Conservation (phyloP, 2,888 invertebrate genomes). For the Cheilosia soror region DNA sequence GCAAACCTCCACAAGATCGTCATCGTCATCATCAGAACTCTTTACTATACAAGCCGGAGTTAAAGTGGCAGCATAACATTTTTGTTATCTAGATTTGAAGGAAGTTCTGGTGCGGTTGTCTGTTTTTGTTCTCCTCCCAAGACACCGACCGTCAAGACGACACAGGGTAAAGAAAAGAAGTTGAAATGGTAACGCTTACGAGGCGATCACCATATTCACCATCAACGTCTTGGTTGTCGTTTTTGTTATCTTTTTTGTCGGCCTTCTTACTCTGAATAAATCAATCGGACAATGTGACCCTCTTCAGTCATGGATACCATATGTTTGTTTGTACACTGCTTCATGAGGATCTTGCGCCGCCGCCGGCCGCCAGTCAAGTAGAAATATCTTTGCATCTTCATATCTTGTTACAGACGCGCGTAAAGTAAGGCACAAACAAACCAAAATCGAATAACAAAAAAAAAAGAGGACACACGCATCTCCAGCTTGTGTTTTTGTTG, state of each 20-base stretch:
- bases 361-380: slow-evolving; percentile 23
- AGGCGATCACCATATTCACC: slow-evolving; percentile 23
- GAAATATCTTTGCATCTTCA: slow-evolving; percentile 59
- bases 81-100: slow-evolving; percentile 59
- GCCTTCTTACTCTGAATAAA: slow-evolving; percentile 67
- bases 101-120: slow-evolving; percentile 28
- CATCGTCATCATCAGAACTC: not conserved
- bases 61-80: slow-evolving; percentile 60
- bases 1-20: slow-evolving; percentile 26
- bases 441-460: not conserved
- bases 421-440: slow-evolving; percentile 15
- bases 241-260: slow-evolving; percentile 18
- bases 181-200: not conserved
- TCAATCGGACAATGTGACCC: slow-evolving; percentile 67
- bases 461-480: slow-evolving; percentile 21
- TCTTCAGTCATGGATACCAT: slow-evolving; percentile 66
- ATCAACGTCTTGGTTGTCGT: slow-evolving; percentile 2
- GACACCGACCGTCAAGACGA: too few relatives aligned
- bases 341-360: slow-evolving; percentile 21
- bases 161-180: too few relatives aligned
- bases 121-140: slow-evolving; percentile 9
- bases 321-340: slow-evolving; percentile 31
- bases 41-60: slow-evolving; percentile 24
- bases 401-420: slow-evolving; percentile 57
- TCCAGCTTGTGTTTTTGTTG: not conserved